Base-by-base conservation (phyloP, 2,888 invertebrate genomes). In the Polymixis lichenea region DNA sequence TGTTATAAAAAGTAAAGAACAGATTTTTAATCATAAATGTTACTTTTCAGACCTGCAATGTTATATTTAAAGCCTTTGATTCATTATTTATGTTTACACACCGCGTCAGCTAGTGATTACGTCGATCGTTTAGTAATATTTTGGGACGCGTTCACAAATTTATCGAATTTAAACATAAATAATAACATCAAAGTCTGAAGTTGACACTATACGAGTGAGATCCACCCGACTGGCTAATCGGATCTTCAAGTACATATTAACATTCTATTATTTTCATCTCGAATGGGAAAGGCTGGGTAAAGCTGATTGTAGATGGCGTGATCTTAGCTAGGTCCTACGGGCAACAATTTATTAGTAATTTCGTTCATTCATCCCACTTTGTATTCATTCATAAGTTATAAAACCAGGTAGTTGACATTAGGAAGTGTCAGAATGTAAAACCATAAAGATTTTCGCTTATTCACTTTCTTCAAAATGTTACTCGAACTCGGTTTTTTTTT, bases 21-120 rank as follows among this genome's bases (percentile, higher is more conserved):
- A 75, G 28, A 58, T 32, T 76, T 68, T 61, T 61, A 5, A 38
- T 67, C n/a, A 46, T 70, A 38, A 38, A 62, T 53, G 28, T 66
- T 72, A 53, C 13, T 68, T 67, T 69, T 70, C 70, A 81, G 72
- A 81, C 56, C 85, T 55, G 70, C 51, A 70, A 51, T 58, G 28
- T 28, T 79, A 64, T 49, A 56, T 38, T 62, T 84, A 60, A 56
- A 55, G 25, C 15, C 6, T 69, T 79, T 56, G 43, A 56, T 56
- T 60, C 9, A 25, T 72, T 38, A 46, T 56, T 28, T 28, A 32
- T 53, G 61, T 56, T 62, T 75, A 78, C 56, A 53, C 28, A 38
- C 19, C 46, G 73, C 64, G 15, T 43, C n/a, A 13, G 3, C 58
- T 32, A 46, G 25, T 25, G 22, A 51, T 64, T 55, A 28, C 38